Conservation (phyloP, 1,140 invertebrate genomes). For the Rhynchophorus ferrugineus region DNA sequence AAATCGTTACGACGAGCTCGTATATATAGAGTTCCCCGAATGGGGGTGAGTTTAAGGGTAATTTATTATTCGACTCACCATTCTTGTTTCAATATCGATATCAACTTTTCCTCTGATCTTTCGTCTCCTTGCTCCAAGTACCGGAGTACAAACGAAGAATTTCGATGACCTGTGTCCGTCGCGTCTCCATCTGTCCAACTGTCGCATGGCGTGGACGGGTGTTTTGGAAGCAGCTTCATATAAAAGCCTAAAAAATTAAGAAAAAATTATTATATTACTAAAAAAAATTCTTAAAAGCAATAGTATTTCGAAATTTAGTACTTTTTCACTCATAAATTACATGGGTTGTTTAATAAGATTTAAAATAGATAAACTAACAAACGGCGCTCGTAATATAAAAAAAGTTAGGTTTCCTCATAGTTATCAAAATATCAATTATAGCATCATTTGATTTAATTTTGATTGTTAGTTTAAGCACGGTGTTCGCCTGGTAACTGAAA, state of each 20-base stretch:
- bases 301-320: not conserved
- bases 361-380: too few species aligned
- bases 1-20: too few species aligned
- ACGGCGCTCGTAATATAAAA: too few species aligned
- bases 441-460: too few species aligned
- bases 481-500: too few species aligned
- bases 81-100: slow-evolving; percentile 78
- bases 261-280: not conserved
- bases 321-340: too few species aligned
- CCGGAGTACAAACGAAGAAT: slow-evolving; percentile 69
- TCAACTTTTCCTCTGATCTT: slow-evolving; percentile 60
- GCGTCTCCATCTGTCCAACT: slow-evolving; percentile 43
- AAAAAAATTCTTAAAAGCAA: not conserved
- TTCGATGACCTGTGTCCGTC: slow-evolving; percentile 52
- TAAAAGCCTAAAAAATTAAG: slow-evolving; percentile 36
- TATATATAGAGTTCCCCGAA: too few species aligned
- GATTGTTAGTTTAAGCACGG: too few species aligned
- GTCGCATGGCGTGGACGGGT: slow-evolving; percentile 40
- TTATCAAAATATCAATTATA: too few species aligned
- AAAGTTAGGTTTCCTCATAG: too few species aligned
- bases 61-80: slow-evolving; percentile 75
- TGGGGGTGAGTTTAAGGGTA: too few species aligned
- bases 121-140: slow-evolving; percentile 61
- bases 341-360: too few species aligned
- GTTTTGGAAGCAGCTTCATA: slow-evolving; percentile 63